Evolutionary conservation across 2,888 invertebrate genomes (phyloP), one percentile per base, ranked within the genome.

Genomic region (Drosophila acutilabella): DNA sequence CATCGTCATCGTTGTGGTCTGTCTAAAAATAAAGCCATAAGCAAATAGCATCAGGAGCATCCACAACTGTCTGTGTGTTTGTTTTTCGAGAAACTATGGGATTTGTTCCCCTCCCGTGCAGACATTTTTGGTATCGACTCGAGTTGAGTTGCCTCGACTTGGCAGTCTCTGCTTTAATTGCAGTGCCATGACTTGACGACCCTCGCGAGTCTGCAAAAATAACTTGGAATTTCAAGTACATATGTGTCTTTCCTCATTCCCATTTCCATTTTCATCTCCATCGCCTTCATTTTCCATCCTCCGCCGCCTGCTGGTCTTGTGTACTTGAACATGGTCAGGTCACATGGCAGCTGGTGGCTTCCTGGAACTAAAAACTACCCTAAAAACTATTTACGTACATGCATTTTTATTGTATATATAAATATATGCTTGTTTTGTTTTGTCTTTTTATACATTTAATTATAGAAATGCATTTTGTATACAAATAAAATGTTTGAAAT

Each of bases 161-260:
- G 45, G 16, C 42, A 20, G 23, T 44, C 14, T n/a, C 57, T 54
- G 33, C 41, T 64, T 87, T 80, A 83, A 83, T 83, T 83, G 88
- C 83, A 87, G 72, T 75, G 77, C 81, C 77, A 70, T 60, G 42
- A 52, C 62, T 45, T 56, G 41, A 53, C 85, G 83, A 87, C 85
- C 79, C 88, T 87, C 82, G 88, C 79, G 85, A 59, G 69, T 67
- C 87, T 86, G 81, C 88, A 50, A 87, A 83, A 87, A 87, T 84
- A 84, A 84, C 88, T 83, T 78, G 83, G 88, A 83, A 87, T 85
- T 83, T 83, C 85, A 83, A 87, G 83, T 87, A 84, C 88, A 73
- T 48, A 71, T 58, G 70, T 65, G 66, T 53, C 65, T 52, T 48
- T 56, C 33, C 44, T 64, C 18, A 42, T 42, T 44, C 61, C 30